Percentiles rank a stretch among this genome's conserved stretches.
phyloP scores from a whole-genome alignment of 2,888 invertebrate genomes.

The Corythucha ciliata region DNA sequence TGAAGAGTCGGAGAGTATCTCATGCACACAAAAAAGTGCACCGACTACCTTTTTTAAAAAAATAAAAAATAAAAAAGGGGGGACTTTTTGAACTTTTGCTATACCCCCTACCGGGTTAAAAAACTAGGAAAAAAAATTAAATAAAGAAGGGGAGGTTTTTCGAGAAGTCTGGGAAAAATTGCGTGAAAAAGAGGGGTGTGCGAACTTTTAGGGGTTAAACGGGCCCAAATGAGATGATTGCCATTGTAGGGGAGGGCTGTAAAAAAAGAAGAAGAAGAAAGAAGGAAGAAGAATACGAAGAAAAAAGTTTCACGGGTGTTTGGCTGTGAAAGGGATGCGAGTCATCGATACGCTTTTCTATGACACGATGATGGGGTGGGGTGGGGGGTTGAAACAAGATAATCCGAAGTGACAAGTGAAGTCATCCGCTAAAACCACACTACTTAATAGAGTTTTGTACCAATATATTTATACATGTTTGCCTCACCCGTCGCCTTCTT shows the following conservation, averaged over 20 bases:
- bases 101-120: too few species aligned
- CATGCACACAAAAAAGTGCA: too few species aligned
- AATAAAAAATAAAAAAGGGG: not conserved
- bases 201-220: constrained; percentile 31
- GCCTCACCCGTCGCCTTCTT: too few species aligned
- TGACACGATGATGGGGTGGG: not conserved
- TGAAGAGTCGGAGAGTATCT: too few species aligned
- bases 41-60: too few species aligned
- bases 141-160: constrained; percentile 1
- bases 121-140: not conserved
- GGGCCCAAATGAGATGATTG: constrained; percentile 32
- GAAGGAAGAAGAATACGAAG: too few species aligned
- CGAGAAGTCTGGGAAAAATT: constrained; percentile 6
- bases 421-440: constrained; percentile 21
- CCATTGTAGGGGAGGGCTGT: too few species aligned
- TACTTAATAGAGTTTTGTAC: too few species aligned
- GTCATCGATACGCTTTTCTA: too few species aligned
- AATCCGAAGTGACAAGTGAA: constrained; percentile 28
- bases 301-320: constrained; percentile 29
- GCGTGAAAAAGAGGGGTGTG: constrained; percentile 20
- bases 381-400: not conserved
- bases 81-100: constrained; percentile 19
- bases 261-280: too few species aligned
- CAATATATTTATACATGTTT: too few species aligned
- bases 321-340: constrained; percentile 21